These are phyloP conservation scores for Orcinus orca DNA, from an alignment of 2,113 vertebrate genomes.

Conservation along the genomic window DNA sequence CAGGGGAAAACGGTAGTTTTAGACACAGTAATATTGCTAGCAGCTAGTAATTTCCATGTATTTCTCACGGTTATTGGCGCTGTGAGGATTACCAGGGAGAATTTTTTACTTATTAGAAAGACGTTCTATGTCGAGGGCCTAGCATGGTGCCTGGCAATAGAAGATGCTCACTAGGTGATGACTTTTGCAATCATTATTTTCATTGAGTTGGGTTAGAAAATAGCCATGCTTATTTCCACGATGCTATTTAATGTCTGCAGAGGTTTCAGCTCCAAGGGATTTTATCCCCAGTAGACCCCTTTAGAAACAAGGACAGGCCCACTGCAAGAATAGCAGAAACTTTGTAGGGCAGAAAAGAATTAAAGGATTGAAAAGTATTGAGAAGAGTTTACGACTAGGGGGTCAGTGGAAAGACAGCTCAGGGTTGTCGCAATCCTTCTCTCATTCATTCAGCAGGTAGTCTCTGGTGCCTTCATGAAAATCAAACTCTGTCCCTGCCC, in stretches of 20 bases:
- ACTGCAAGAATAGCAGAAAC: neutral
- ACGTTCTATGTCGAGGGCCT: conserved; percentile 6
- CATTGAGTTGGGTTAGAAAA: conserved; percentile 1
- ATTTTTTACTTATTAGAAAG: conserved; percentile 60
- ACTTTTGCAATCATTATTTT: conserved; percentile 28
- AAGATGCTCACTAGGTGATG: neutral
- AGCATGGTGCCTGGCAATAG: neutral
- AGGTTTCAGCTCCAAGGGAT: neutral
- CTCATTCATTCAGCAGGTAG: neutral
- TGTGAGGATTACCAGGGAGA: conserved; percentile 67
- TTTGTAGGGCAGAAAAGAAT: neutral
- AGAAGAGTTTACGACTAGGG: neutral
- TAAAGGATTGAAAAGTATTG: neutral
- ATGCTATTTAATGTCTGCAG: neutral
- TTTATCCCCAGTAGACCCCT: neutral
- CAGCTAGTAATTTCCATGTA: conserved; percentile 86
- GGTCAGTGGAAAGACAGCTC: neutral
- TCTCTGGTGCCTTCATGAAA: neutral
- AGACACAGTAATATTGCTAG: conserved; percentile 86
- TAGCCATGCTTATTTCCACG: neutral
- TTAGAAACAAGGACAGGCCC: neutral
- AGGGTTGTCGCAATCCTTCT: neutral
- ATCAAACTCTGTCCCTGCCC: neutral
- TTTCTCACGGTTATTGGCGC: conserved; percentile 71
- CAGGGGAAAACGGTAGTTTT: conserved; percentile 85